Evolutionary conservation across 2,888 invertebrate genomes (phyloP).

Genomic region (Brassicogethes aeneus): DNA sequence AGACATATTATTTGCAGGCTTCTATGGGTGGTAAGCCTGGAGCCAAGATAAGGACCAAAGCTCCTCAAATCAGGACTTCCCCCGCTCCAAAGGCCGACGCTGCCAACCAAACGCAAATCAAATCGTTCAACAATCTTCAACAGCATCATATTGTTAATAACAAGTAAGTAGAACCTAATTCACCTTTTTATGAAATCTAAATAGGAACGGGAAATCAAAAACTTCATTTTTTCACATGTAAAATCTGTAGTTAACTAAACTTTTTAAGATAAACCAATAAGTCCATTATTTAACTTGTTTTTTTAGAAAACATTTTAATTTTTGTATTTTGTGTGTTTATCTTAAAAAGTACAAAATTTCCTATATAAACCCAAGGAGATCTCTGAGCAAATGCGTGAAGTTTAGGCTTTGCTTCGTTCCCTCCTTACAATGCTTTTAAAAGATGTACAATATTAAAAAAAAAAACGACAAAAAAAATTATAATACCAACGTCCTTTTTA

Average conservation of each 20-base stretch:
- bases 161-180: constrained; percentile 39
- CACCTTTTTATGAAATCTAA: neutral
- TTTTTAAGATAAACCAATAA: constrained; percentile 5
- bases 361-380: constrained; percentile 9
- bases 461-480: neutral
- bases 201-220: neutral
- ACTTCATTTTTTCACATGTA: neutral
- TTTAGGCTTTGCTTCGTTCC: constrained; percentile 12
- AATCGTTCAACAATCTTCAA: constrained; percentile 43
- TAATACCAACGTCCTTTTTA: constrained; percentile 23
- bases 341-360: constrained; percentile 5
- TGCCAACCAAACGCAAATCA: constrained; percentile 60
- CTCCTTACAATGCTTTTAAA: constrained; percentile 11
- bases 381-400: constrained; percentile 7
- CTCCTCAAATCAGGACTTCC: constrained; percentile 52
- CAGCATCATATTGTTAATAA: constrained; percentile 45
- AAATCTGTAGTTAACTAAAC: neutral
- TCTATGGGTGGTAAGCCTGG: constrained; percentile 46
- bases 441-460: neutral
- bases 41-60: constrained; percentile 61
- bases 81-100: constrained; percentile 71
- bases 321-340: neutral
- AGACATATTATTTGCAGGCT: constrained; percentile 21
- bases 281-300: too few species aligned
- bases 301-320: too few species aligned